phyloP scores from a whole-genome alignment of 2,888 invertebrate species.

The Drosophila bunnanda region DNA sequence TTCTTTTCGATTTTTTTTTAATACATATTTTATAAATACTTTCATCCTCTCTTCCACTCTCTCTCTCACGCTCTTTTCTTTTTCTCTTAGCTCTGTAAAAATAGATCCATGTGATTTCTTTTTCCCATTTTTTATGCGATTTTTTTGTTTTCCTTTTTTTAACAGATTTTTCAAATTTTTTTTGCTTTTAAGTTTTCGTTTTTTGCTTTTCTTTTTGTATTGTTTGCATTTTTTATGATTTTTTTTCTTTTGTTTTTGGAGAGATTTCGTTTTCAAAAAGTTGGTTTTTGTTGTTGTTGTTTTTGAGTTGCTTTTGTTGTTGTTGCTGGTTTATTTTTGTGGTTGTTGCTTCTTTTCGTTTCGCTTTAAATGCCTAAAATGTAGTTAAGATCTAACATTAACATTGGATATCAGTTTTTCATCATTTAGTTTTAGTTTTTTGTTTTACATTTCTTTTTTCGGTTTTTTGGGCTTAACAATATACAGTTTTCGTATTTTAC shows the following conservation, averaged over 20 bases:
- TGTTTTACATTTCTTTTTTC: conserved; percentile 39
- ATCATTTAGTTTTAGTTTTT: conserved; percentile 11
- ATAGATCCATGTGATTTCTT: conserved; percentile 75
- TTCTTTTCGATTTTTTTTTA: conserved; percentile 48
- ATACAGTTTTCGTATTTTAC: conserved; percentile 62
- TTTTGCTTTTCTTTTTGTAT: too few relatives aligned
- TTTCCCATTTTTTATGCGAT: conserved; percentile 39
- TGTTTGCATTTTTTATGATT: conserved; percentile 43
- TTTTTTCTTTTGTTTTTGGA: conserved; percentile 53
- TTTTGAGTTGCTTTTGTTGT: conserved; percentile 58
- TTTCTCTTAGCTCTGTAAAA: conserved; percentile 75
- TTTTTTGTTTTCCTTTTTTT: conserved; percentile 55
- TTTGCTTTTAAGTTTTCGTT: conserved; percentile 61
- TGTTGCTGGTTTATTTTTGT: conserved; percentile 50
- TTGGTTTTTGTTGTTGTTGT: conserved; percentile 50
- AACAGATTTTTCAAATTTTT: conserved; percentile 71
- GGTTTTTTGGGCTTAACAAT: conserved; percentile 65
- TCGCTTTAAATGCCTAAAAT: conserved; percentile 73
- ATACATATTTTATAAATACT: conserved; percentile 69
- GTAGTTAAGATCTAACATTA: conserved; percentile 75
- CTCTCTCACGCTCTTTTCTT: background rate
- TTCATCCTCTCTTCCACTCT: conserved; percentile 46
- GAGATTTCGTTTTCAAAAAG: conserved; percentile 80
- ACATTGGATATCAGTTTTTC: conserved; percentile 71
- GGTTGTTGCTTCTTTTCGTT: conserved; percentile 47